phyloP scores from a whole-genome alignment of 2,113 vertebrate genomes.

The Coturnix japonica region DNA sequence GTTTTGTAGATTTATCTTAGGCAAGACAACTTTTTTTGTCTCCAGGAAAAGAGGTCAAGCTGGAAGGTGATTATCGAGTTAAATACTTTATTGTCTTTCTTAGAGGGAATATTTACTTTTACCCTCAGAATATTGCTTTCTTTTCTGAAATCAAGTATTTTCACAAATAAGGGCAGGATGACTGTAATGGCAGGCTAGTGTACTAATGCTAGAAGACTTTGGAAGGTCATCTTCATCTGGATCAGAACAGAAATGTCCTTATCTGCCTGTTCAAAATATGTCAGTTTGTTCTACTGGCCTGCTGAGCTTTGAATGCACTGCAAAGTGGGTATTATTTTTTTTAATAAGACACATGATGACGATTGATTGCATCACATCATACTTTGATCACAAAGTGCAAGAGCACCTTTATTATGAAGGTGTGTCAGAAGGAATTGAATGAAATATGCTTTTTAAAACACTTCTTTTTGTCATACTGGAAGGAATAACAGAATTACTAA shows the following conservation, averaged over 20 bases:
- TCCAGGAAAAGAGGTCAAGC: background rate
- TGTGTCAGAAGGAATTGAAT: background rate
- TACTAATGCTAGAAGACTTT: background rate
- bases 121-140: background rate
- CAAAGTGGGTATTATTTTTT: background rate
- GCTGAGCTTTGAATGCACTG: background rate
- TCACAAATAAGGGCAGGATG: background rate
- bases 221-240: background rate
- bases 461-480: background rate
- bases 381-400: background rate
- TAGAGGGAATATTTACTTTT: background rate
- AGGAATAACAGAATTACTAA: background rate
- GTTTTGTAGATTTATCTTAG: background rate
- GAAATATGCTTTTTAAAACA: background rate
- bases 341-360: background rate
- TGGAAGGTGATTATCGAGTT: background rate
- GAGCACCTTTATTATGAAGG: background rate
- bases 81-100: background rate
- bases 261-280: background rate
- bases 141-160: background rate
- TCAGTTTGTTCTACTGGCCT: background rate
- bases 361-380: background rate
- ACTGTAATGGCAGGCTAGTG: background rate
- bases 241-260: background rate
- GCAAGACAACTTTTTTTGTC: background rate